Evolutionary conservation across 2,888 invertebrate species (phyloP), one percentile per base, ranked within the genome.

Genomic region (Dryadula phaetusa): DNA sequence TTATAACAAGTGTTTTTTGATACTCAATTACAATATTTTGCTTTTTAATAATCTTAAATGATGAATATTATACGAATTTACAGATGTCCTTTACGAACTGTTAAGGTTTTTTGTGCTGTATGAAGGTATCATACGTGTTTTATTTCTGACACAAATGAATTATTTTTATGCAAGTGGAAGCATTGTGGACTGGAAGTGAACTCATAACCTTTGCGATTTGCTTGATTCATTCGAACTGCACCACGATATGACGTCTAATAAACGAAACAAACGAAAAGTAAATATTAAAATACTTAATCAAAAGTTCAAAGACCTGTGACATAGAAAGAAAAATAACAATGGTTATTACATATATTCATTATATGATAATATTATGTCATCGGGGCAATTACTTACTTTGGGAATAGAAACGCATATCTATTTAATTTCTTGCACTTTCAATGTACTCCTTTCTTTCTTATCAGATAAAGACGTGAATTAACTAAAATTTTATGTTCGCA

Each of bases 321-420:
- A 66, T 65, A 70, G 70, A 72, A 70, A 72, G 64, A 62, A 62
- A 28, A 54, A 25, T 46, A 56, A 56, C 46, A 54, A 22, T 60
- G 53, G 49, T 53, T 49, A 60, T 65, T 64, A 61, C 44, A 60
- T 60, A 42, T 56, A 61, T 67, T 32, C 54, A 66, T 62, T 72
- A 64, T 67, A 71, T 66, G 74, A 72, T 71, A 72, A 70, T 65
- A 72, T 74, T 71, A 71, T 70, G 61, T 70, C 69, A 73, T 61
- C 37, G 40, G 64, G 66, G 64, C 37, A 64, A 64, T 67, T 49
- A 22, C 64, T 67, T 49, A 22, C 64, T 52, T 52, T 68, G 65
- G 68, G 67, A 65, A 63, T 44, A 65, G 67, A 53, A 62, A 63
- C 63, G 53, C 47, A 47, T 54, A 8, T 34, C 16, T 16, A 25